These are phyloP conservation scores for Cossypha dichroa DNA, from an alignment of 2,797 vertebrate species.

Conservation along the genomic window DNA sequence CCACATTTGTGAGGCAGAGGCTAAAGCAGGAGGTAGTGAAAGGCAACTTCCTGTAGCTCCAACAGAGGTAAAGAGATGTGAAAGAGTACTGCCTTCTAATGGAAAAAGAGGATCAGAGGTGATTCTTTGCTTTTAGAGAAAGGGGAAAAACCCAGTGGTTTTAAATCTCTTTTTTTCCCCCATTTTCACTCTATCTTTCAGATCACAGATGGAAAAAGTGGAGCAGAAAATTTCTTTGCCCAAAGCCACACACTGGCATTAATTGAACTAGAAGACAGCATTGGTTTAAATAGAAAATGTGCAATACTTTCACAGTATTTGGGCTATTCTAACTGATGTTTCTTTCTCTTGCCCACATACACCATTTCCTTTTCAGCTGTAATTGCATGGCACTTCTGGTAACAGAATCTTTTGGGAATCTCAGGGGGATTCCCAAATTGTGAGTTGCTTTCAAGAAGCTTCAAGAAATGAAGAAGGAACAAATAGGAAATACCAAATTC, in stretches of 20 bases:
- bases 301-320: neutral
- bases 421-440: neutral
- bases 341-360: neutral
- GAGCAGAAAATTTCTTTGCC: constrained; percentile 64
- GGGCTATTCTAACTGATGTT: neutral
- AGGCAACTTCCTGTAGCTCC: neutral
- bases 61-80: neutral
- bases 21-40: neutral
- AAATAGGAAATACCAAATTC: neutral
- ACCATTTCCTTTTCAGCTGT: neutral
- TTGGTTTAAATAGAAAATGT: constrained; percentile 21
- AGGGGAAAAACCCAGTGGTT: neutral
- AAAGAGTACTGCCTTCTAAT: neutral
- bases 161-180: neutral
- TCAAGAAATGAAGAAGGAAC: neutral
- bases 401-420: neutral
- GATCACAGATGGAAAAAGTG: constrained; percentile 51
- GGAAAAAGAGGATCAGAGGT: neutral
- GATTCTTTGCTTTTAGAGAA: neutral
- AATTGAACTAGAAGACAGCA: constrained; percentile 22
- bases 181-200: neutral
- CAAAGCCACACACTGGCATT: constrained; percentile 32
- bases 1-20: neutral
- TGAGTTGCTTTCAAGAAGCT: neutral
- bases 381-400: neutral